Evolutionary conservation across 2,113 vertebrate genomes (phyloP).

Genomic region (Ceyx cyanopectus): DNA sequence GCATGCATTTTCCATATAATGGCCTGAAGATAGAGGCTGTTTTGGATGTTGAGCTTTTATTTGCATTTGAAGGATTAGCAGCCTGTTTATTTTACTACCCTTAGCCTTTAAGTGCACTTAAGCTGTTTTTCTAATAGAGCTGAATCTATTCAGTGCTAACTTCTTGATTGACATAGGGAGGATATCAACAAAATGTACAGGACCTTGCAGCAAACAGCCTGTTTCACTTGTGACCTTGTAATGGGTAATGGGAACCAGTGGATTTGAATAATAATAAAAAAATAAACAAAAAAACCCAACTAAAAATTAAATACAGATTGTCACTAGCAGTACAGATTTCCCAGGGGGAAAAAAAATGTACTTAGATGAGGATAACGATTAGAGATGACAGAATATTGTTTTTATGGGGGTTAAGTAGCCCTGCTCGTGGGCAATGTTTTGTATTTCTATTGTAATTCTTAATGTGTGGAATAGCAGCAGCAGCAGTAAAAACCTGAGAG

Average conservation of each 20-base stretch:
- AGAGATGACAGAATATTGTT: slow-evolving; percentile 4
- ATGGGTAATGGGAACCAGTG: neutral
- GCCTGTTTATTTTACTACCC: slow-evolving; percentile 42
- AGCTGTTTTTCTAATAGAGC: slow-evolving; percentile 17
- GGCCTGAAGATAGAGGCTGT: slow-evolving; percentile 1
- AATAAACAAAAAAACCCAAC: neutral
- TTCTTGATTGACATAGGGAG: slow-evolving; percentile 36
- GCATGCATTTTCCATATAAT: neutral
- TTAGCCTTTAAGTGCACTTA: slow-evolving; percentile 57
- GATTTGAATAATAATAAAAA: neutral
- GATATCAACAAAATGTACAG: neutral
- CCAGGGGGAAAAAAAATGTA: neutral
- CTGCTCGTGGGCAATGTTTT: neutral
- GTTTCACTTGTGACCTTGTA: neutral
- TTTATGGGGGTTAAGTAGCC: neutral
- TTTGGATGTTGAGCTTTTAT: slow-evolving; percentile 31
- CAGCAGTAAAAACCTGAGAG: neutral
- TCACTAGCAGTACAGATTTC: neutral
- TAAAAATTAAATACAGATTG: neutral
- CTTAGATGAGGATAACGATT: neutral
- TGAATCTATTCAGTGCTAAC: slow-evolving; percentile 46
- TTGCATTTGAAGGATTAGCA: slow-evolving; percentile 57
- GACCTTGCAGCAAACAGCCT: neutral
- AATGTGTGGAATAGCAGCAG: neutral
- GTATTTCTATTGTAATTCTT: neutral